phyloP scores from a whole-genome alignment of 2,888 invertebrate genomes.

The Romanomermis culicivorax region DNA sequence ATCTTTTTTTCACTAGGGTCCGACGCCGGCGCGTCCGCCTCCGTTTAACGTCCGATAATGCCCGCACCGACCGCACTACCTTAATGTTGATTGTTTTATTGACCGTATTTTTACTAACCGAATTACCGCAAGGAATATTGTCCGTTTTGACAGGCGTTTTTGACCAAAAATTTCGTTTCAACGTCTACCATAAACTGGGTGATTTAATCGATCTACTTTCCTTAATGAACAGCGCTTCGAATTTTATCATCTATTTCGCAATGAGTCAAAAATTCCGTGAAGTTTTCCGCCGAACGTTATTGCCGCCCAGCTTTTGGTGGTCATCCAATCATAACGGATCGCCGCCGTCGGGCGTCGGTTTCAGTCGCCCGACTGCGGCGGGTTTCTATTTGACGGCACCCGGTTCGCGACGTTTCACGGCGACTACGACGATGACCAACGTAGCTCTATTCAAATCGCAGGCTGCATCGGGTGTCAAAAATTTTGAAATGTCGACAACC shows the following conservation, averaged over 20 bases:
- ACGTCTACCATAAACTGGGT: not conserved
- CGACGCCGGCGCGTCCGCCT: no score
- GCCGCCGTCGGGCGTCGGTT: no score
- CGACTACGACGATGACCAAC: not conserved
- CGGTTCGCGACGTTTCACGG: not conserved
- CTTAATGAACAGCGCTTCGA: not conserved
- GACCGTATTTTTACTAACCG: not conserved
- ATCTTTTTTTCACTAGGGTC: no score
- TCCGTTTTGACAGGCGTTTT: not conserved
- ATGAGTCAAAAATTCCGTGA: not conserved
- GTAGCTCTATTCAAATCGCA: no score
- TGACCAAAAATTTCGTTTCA: not conserved
- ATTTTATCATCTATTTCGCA: not conserved
- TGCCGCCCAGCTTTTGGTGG: not conserved
- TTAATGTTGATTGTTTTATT: not conserved
- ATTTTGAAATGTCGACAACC: no score
- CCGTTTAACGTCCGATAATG: no score
- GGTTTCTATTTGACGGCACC: no score
- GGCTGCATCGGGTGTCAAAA: no score
- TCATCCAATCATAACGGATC: no score
- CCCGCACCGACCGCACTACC: not conserved
- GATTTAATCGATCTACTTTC: not conserved
- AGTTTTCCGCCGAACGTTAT: not conserved
- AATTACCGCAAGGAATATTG: not conserved
- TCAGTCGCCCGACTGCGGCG: no score